Base-by-base conservation (phyloP, 2,888 invertebrate species). In the Thymelicus sylvestris region DNA sequence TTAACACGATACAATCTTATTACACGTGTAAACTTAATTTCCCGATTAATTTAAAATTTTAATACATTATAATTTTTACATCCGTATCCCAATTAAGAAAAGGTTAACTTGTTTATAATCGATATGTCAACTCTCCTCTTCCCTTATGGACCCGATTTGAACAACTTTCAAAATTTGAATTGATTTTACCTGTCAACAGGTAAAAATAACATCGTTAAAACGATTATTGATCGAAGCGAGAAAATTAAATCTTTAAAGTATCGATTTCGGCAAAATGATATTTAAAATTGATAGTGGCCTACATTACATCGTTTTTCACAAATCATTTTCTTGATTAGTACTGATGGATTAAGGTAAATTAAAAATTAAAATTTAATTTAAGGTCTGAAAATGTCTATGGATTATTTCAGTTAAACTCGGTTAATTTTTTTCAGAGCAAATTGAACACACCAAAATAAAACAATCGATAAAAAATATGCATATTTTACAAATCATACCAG, bases 191-290 rank as follows among this genome's bases (percentile, higher is more conserved):
- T 50, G 15, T 19, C 44, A 13, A 24, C n/a, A 24, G 50, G 24
- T 59, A 31, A 48, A 24, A 13, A 62, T 15, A 68, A 63, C 47
- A 55, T 68, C 63, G 57, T 68, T 68, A 68, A 52, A 68, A 55
- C 7, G 15, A 62, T 68, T 68, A 68, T 68, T 62, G 62, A 68
- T 68, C 55, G 55, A 62, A 68, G 68, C 68, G 68, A 47, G 38
- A 7, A 63, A 44, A 61, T 24, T 44, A 24, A 19, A 19, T 19
- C 19, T 19, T 19, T 19, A 19, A 19, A 19, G 19, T 19, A 12
- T 44, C 44, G 31, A 31, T 31, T 31, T 31, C 31, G 31, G 2
- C 31, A 31, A 31, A 31, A 31, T 31, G 31, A 31, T 31, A 31
- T 31, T 31, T 31, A 31, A 44, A 44, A 44, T 44, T 44, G 2